Evolutionary conservation across 2,797 vertebrate genomes (phyloP).

Genomic region (Pagetopsis macropterus): DNA sequence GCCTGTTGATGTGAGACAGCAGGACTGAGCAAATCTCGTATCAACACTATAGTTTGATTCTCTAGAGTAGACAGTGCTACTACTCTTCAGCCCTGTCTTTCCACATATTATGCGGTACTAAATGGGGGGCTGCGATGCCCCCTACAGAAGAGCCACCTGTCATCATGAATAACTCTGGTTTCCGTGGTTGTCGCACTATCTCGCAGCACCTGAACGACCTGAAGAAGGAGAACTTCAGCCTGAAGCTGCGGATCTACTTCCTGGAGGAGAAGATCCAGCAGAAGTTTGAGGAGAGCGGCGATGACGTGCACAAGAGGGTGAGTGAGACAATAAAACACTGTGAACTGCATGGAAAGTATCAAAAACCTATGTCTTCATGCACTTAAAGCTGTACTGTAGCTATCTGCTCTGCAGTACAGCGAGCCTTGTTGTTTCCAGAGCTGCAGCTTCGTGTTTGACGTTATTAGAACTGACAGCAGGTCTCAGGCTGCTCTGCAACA

Average conservation of each 20-base stretch:
- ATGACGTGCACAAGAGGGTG: conserved; percentile 90
- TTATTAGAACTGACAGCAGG: conserved; percentile 20
- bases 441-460: conserved; percentile 36
- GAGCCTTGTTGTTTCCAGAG: conserved; percentile 13
- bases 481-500: conserved; percentile 28
- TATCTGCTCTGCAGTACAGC: not conserved
- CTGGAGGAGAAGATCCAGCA: conserved; percentile 96
- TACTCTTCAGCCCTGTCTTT: conserved; percentile 28
- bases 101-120: conserved; percentile 4
- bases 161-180: conserved; percentile 89
- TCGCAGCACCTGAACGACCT: conserved; percentile 98
- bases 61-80: not conserved
- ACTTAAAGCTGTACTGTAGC: not conserved
- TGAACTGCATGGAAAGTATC: not conserved
- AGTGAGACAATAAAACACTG: conserved; percentile 60
- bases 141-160: not conserved
- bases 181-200: conserved; percentile 92
- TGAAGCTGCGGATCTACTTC: conserved; percentile 98
- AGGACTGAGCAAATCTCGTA: conserved; percentile 6
- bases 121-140: conserved; percentile 51
- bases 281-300: conserved; percentile 90
- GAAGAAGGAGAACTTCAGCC: conserved; percentile 99
- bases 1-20: conserved; percentile 21
- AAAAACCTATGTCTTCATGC: not conserved
- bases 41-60: not conserved